A percentile compares a stretch with the other conserved stretches of the same genome.
Conservation (phyloP, 2,888 invertebrate species). For the Drosophila cognata region DNA sequence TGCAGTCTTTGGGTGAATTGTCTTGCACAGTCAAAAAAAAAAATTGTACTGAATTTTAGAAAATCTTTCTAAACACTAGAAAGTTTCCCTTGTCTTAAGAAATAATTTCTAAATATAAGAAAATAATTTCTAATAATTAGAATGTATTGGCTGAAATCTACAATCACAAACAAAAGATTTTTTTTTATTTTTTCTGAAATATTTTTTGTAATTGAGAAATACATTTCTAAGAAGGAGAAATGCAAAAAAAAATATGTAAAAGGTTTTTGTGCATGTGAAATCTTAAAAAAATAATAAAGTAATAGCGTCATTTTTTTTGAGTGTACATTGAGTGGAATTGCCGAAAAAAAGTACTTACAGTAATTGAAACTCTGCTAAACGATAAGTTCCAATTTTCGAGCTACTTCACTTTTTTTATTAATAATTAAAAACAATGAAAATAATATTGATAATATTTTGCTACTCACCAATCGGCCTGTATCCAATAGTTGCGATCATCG, state of each 20-base stretch:
- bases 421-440: background rate
- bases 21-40: background rate
- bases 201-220: background rate
- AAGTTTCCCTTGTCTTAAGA: background rate
- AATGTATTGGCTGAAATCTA: background rate
- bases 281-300: no score
- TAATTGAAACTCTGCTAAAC: background rate
- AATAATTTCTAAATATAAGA: background rate
- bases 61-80: background rate
- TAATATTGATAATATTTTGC: background rate
- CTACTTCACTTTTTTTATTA: background rate
- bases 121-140: background rate
- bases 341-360: background rate
- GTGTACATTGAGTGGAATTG: background rate
- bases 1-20: background rate
- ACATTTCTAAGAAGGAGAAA: background rate
- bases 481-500: conserved; percentile 84
- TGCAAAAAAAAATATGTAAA: background rate
- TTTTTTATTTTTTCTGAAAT: background rate
- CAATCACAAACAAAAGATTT: background rate
- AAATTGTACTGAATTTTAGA: background rate
- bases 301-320: background rate
- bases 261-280: background rate
- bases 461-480: conserved; percentile 84
- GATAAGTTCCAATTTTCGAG: background rate